Percentiles rank a stretch among this genome's conserved stretches.
phyloP scores from a whole-genome alignment of 2,888 invertebrate species.

The Petrolisthes cinctipes region DNA sequence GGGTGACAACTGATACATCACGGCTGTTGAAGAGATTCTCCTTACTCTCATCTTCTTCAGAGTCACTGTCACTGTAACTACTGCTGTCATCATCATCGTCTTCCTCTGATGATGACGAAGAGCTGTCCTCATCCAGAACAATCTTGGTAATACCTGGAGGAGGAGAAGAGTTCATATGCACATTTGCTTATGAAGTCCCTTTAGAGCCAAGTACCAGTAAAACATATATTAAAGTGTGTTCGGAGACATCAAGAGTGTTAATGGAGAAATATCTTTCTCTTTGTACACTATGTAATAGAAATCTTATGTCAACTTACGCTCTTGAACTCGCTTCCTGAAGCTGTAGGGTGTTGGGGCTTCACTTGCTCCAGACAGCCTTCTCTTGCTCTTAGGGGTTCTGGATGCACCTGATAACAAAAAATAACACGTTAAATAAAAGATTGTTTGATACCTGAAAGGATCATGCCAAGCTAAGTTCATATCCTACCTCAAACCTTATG shows the following conservation, averaged over 20 bases:
- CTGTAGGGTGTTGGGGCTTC: slow-evolving; percentile 47
- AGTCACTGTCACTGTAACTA: slow-evolving; percentile 4
- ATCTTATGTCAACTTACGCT: slow-evolving; percentile 28
- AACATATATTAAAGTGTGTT: not conserved
- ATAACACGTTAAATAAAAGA: not conserved
- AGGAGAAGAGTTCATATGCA: not conserved
- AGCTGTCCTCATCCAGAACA: slow-evolving; percentile 34
- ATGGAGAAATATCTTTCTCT: too few species aligned
- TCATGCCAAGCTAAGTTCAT: not conserved
- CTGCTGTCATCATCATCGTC: slow-evolving; percentile 22
- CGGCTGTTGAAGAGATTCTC: slow-evolving; percentile 5
- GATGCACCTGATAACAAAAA: slow-evolving; percentile 19
- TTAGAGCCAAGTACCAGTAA: not conserved
- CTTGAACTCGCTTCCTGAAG: slow-evolving; percentile 49
- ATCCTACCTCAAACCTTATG: not conserved
- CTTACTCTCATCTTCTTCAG: slow-evolving; percentile 28
- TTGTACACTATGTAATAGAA: too few species aligned
- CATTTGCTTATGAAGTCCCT: not conserved
- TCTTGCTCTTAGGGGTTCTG: slow-evolving; percentile 34
- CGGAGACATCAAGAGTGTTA: not conserved
- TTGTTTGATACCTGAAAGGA: not conserved
- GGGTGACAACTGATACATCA: not conserved
- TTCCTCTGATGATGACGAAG: slow-evolving; percentile 24
- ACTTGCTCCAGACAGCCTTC: slow-evolving; percentile 27
- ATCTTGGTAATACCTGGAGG: slow-evolving; percentile 48